Base-by-base conservation (phyloP, 2,113 vertebrate genomes). In the Channa argus region DNA sequence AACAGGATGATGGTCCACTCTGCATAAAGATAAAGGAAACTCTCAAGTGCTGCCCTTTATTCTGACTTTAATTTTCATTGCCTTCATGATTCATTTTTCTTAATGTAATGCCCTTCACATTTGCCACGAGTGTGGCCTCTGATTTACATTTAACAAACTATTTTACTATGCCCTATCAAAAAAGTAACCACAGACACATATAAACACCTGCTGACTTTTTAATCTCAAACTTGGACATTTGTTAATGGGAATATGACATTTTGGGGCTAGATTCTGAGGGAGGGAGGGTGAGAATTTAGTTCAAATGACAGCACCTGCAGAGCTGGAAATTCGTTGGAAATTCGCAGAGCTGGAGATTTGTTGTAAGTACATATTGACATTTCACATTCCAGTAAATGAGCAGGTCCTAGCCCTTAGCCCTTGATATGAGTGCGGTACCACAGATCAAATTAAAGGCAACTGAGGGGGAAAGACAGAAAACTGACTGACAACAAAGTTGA, bases 21-120 rank as follows among this genome's bases (percentile, higher is more conserved):
- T 45, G 90, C 91, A 94, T 93, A 90, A 92, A 93, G 89, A 96
- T 95, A 93, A 94, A 75, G 72, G 77, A 68, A 79, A 46, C 78
- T 85, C 76, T 82, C 63, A 72, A 78, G 55, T 38, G n/a, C 46
- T 73, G 46, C 55, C 72, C 59, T 77, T 54, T 63, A 47, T 80
- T 82, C 74, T 59, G 53, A 51, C 72, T 85, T 85, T 74, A 65
- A 68, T 70, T 68, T 65, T 66, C 12, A 64, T 24, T 24, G 24
- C 24, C 24, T 24, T 24, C 24, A 24, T 24, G 24, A 24, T 24
- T 1, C 24, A 24, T 24, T 24, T 24, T 24, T 24, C 24, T 24
- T 1, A 24, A 24, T 24, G 24, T 24, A 24, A 24, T 24, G 24
- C 24, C 24, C 24, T 24, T 24, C 24, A 24, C 24, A 24, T 24